Conservation (phyloP, 2,888 invertebrate genomes). For the Eulithis testata region DNA sequence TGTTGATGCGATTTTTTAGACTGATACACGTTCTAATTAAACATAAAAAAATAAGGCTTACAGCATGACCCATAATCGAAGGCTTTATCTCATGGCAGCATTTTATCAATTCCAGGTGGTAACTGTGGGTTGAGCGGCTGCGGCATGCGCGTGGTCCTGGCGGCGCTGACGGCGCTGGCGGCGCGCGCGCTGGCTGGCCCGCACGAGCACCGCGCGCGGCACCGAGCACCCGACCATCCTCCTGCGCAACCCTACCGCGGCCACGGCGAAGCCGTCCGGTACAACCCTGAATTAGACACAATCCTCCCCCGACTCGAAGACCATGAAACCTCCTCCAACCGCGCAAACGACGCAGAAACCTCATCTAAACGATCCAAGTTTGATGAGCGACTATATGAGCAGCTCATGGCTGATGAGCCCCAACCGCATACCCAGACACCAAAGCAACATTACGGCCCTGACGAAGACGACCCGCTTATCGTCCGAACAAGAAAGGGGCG, state of each 20-base stretch:
- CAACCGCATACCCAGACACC: slow-evolving; percentile 29
- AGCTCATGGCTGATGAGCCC: slow-evolving; percentile 75
- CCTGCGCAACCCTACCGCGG: slow-evolving; percentile 80
- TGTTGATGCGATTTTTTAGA: too few relatives aligned
- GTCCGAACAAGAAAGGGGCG: slow-evolving; percentile 91
- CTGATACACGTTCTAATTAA: too few relatives aligned
- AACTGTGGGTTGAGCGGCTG: slow-evolving; percentile 73
- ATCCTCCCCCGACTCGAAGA: slow-evolving; percentile 76
- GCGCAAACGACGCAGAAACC: slow-evolving; percentile 70
- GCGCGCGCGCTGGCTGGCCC: slow-evolving; percentile 77
- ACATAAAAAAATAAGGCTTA: too few relatives aligned
- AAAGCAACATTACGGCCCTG: slow-evolving; percentile 66
- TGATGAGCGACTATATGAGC: slow-evolving; percentile 73
- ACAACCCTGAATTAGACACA: slow-evolving; percentile 82
- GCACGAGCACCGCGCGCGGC: slow-evolving; percentile 81
- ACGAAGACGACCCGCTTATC: slow-evolving; percentile 88
- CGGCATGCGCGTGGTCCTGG: slow-evolving; percentile 81
- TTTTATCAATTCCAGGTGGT: slow-evolving; percentile 65
- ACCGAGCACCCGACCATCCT: slow-evolving; percentile 77
- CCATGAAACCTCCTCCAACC: slow-evolving; percentile 75
- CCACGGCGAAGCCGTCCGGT: slow-evolving; percentile 83
- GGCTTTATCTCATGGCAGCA: not conserved
- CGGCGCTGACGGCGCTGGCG: slow-evolving; percentile 78
- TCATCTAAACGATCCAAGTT: slow-evolving; percentile 71
- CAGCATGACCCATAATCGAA: too few relatives aligned